These are phyloP conservation scores for Epiblema foenella DNA, from an alignment of 2,888 invertebrate species.

Conservation along the genomic window DNA sequence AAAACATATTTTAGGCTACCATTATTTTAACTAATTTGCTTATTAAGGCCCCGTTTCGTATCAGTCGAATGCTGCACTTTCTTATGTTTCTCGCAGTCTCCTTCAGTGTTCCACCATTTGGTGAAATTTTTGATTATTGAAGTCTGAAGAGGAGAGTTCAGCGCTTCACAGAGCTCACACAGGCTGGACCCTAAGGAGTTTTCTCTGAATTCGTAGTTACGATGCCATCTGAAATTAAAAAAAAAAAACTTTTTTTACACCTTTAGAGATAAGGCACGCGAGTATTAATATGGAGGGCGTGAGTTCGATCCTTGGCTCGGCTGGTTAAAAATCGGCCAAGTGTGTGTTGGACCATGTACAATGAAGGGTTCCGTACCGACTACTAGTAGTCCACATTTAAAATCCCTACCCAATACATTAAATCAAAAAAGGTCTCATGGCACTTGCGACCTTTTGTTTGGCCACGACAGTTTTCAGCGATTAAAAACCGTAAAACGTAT, in stretches of 20 bases:
- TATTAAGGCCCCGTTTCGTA: neutral
- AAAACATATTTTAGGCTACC: no score
- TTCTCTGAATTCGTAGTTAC: conserved; percentile 61
- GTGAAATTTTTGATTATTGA: conserved; percentile 56
- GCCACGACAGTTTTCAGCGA: no score
- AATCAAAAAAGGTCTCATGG: no score
- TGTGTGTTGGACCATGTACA: no score
- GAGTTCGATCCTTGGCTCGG: no score
- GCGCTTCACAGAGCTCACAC: conserved; percentile 61
- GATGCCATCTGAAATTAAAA: conserved; percentile 66
- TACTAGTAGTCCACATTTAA: no score
- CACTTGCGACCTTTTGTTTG: no score
- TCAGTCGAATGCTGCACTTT: neutral
- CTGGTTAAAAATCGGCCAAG: no score
- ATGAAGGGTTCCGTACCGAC: no score
- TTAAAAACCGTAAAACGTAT: no score
- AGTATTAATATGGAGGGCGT: neutral
- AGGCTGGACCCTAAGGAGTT: conserved; percentile 53
- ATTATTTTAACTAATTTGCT: neutral
- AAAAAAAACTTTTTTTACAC: no score
- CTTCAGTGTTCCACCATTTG: conserved; percentile 67
- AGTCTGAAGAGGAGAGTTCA: conserved; percentile 53
- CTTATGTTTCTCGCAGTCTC: conserved; percentile 27
- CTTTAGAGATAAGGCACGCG: neutral
- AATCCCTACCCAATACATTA: no score